Percentiles rank a stretch among this genome's conserved stretches.
These are phyloP conservation scores for Ferrisia virgata DNA, from an alignment of 2,888 invertebrate species.

Conservation along the genomic window DNA sequence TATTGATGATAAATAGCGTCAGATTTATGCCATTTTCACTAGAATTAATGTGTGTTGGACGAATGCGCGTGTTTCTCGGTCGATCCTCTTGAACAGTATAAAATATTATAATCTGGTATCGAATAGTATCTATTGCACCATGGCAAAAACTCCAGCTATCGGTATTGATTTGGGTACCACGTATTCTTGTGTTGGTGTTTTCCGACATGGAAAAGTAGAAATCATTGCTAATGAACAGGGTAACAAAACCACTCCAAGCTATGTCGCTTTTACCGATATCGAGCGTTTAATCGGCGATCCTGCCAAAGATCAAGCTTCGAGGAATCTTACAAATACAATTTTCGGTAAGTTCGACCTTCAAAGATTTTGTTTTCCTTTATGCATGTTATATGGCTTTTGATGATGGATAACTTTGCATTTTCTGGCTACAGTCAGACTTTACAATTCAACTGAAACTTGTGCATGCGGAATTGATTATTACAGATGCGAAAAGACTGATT, in stretches of 20 bases:
- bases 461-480: no score
- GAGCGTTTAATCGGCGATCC: slow-evolving; percentile 62
- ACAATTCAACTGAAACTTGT: no score
- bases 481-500: slow-evolving; percentile 78
- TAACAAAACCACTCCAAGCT: slow-evolving; percentile 81
- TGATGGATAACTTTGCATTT: no score
- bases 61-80: no score
- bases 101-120: no score
- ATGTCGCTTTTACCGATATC: slow-evolving; percentile 80
- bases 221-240: slow-evolving; percentile 89
- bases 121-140: no score
- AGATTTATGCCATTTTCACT: no score
- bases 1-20: no score
- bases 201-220: slow-evolving; percentile 86
- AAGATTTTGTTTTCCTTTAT: slow-evolving; percentile 83
- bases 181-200: slow-evolving; percentile 90
- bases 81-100: no score
- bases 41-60: no score
- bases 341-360: slow-evolving; percentile 59
- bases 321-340: slow-evolving; percentile 85
- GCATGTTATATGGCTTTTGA: no score
- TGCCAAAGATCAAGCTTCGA: slow-evolving; percentile 63
- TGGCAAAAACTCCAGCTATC: slow-evolving; percentile 54
- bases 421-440: no score
- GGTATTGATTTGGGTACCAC: slow-evolving; percentile 96